Conservation (phyloP, 2,797 vertebrate species). For the Notolabrus celidotus region DNA sequence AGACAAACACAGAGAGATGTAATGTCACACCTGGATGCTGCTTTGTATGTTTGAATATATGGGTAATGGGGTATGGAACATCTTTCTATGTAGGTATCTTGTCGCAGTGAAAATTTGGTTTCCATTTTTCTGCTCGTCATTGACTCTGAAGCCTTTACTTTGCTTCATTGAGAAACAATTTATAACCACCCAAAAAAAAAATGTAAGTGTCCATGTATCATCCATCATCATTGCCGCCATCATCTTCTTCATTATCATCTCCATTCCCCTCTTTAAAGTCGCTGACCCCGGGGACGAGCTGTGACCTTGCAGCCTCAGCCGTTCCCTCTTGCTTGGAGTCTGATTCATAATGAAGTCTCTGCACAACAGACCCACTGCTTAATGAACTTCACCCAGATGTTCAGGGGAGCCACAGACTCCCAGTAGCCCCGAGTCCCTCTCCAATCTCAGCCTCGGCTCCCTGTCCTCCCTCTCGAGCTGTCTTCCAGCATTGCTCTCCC, state of each 20-base stretch:
- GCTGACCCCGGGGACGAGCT: slow-evolving; percentile 38
- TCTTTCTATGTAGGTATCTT: slow-evolving; percentile 25
- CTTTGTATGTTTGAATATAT: slow-evolving; percentile 24
- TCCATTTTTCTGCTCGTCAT: slow-evolving; percentile 39
- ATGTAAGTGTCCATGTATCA: not conserved
- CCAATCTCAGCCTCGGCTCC: slow-evolving; percentile 66
- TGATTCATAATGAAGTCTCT: slow-evolving; percentile 52
- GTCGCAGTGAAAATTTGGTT: slow-evolving; percentile 31
- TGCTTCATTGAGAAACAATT: too few relatives aligned
- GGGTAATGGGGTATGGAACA: slow-evolving; percentile 65
- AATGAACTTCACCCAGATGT: slow-evolving; percentile 79
- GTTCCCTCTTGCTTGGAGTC: slow-evolving; percentile 35
- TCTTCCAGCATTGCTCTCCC: slow-evolving; percentile 36
- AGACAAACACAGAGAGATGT: slow-evolving; percentile 17
- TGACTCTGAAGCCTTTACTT: slow-evolving; percentile 17
- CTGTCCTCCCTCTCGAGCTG: slow-evolving; percentile 39
- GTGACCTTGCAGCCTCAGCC: slow-evolving; percentile 57
- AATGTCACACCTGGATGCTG: slow-evolving; percentile 52
- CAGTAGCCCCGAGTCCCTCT: slow-evolving; percentile 68
- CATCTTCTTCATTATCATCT: slow-evolving; percentile 44
- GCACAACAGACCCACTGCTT: slow-evolving; percentile 51
- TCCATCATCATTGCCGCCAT: slow-evolving; percentile 44
- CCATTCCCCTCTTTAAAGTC: slow-evolving; percentile 23
- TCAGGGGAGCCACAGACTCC: slow-evolving; percentile 63
- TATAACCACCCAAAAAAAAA: too few relatives aligned